These are phyloP conservation scores for Polymixis flavicincta DNA, from an alignment of 2,888 invertebrate genomes.

Conservation along the genomic window DNA sequence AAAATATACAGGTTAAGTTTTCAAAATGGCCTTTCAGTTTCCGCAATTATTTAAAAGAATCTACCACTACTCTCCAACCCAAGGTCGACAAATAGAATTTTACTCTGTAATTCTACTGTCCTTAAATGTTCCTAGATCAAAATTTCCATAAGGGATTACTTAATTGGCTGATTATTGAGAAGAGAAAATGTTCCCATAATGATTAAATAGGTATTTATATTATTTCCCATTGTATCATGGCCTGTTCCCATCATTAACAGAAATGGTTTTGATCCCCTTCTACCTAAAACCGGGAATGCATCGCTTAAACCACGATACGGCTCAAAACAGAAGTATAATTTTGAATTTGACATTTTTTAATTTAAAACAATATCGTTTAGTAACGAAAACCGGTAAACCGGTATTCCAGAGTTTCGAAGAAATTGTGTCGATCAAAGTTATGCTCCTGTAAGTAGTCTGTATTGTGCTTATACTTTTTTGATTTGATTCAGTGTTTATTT, in stretches of 20 bases:
- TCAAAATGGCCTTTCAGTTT: slow-evolving; percentile 65
- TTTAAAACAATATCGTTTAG: slow-evolving; percentile 10
- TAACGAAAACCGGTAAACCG: slow-evolving; percentile 10
- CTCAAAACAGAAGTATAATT: slow-evolving; percentile 51
- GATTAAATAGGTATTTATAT: slow-evolving; percentile 83
- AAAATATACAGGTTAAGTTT: not conserved
- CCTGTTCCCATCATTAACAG: slow-evolving; percentile 86
- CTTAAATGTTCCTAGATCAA: slow-evolving; percentile 78
- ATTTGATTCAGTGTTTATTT: slow-evolving; percentile 86
- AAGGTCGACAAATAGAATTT: slow-evolving; percentile 37
- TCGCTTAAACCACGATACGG: slow-evolving; percentile 78
- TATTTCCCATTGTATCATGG: slow-evolving; percentile 84
- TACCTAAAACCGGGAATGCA: slow-evolving; percentile 81
- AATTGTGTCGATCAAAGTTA: slow-evolving; percentile 24
- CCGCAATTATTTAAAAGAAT: slow-evolving; percentile 49
- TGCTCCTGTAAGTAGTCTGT: slow-evolving; percentile 52
- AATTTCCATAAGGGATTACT: slow-evolving; percentile 73
- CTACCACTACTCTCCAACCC: slow-evolving; percentile 22
- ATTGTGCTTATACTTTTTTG: slow-evolving; percentile 74
- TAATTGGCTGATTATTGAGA: slow-evolving; percentile 77
- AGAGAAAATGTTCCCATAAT: slow-evolving; percentile 76
- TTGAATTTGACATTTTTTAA: slow-evolving; percentile 6
- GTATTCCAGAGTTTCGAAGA: not conserved
- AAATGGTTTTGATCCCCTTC: slow-evolving; percentile 73
- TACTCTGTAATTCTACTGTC: slow-evolving; percentile 54